These are phyloP conservation scores for Staurois parvus DNA, from an alignment of 2,797 vertebrate species.

Conservation along the genomic window DNA sequence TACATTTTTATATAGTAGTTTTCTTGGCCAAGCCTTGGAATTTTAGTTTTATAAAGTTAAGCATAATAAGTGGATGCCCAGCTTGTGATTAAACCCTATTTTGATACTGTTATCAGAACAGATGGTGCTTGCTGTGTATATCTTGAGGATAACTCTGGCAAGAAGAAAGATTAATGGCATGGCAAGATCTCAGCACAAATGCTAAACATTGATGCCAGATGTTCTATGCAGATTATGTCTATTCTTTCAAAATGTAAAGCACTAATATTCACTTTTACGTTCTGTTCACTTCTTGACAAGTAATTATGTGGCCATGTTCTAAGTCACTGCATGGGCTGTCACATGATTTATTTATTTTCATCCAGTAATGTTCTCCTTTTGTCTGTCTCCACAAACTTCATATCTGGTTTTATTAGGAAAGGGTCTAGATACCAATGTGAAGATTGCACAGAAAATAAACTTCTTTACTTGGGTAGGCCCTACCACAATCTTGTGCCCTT, in stretches of 20 bases:
- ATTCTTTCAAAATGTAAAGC: conserved; percentile 46
- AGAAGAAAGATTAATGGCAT: conserved; percentile 48
- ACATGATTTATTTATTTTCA: background rate
- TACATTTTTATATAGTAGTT: background rate
- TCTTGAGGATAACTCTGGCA: conserved; percentile 47
- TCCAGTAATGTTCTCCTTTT: too few species aligned
- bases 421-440: background rate
- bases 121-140: conserved; percentile 23
- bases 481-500: background rate
- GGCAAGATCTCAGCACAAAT: conserved; percentile 28
- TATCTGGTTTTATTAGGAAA: background rate
- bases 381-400: background rate
- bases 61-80: conserved; percentile 28
- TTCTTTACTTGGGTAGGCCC: background rate
- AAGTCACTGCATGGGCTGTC: background rate
- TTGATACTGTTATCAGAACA: conserved; percentile 25
- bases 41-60: conserved; percentile 23
- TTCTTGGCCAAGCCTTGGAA: conserved; percentile 5
- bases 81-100: conserved; percentile 42
- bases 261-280: conserved; percentile 52
- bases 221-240: conserved; percentile 32
- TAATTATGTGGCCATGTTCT: conserved; percentile 43
- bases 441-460: background rate
- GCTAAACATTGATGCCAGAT: conserved; percentile 38
- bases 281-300: conserved; percentile 17